Conservation (phyloP, 2,797 vertebrate species). For the Calcarius lapponicus region DNA sequence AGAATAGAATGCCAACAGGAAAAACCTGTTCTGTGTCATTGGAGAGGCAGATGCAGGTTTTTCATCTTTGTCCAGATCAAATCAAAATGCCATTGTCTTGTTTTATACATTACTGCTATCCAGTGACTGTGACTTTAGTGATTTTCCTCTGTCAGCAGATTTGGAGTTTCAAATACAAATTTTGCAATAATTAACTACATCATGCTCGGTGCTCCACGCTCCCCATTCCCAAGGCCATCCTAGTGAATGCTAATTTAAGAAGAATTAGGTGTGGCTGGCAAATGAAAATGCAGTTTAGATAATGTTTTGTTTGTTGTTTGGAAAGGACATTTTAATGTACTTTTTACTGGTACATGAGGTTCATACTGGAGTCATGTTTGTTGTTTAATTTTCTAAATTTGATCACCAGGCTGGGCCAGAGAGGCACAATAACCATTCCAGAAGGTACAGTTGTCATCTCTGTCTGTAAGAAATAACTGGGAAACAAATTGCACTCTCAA, state of each 20-base stretch:
- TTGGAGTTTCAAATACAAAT: constrained; percentile 14
- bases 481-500: neutral
- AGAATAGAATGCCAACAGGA: constrained; percentile 48
- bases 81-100: constrained; percentile 52
- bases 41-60: constrained; percentile 37
- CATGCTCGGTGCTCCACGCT: neutral
- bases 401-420: neutral
- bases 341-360: neutral
- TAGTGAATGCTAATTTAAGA: neutral
- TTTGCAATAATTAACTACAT: neutral
- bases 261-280: neutral
- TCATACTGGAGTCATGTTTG: neutral
- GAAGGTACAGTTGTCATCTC: neutral
- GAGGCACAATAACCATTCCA: neutral
- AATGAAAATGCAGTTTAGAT: neutral
- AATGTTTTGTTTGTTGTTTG: neutral
- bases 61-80: constrained; percentile 42
- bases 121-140: neutral
- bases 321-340: neutral
- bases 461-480: neutral
- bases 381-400: neutral
- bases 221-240: neutral
- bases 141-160: constrained; percentile 39
- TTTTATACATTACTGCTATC: constrained; percentile 26
- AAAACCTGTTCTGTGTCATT: constrained; percentile 54